Evolutionary conservation across 2,888 invertebrate species (phyloP).

Genomic region (Cordilura impudica): DNA sequence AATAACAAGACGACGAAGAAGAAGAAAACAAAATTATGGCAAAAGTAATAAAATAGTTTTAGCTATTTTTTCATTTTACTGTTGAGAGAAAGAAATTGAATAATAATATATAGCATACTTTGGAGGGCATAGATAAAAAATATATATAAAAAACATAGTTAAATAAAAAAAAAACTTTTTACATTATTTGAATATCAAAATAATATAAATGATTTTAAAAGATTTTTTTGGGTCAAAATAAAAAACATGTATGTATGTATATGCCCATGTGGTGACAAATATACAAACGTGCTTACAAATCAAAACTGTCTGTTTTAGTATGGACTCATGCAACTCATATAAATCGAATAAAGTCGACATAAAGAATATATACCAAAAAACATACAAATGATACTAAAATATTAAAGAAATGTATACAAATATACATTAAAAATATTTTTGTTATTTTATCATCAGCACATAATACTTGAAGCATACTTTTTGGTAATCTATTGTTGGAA

Average conservation of each 20-base stretch:
- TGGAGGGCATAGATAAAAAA: neutral
- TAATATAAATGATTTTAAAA: neutral
- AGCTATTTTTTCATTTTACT: constrained; percentile 31
- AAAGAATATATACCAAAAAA: neutral
- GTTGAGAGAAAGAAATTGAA: neutral
- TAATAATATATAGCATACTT: constrained; percentile 23
- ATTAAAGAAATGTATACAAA: neutral
- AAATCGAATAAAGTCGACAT: neutral
- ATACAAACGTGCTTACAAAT: neutral
- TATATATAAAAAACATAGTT: too few relatives aligned
- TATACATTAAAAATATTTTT: neutral
- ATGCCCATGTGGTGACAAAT: neutral
- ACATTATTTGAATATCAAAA: neutral
- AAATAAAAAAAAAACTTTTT: too few relatives aligned
- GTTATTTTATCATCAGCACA: neutral
- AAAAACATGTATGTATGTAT: neutral
- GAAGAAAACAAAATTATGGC: neutral
- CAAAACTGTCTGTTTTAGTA: neutral
- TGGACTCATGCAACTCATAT: neutral
- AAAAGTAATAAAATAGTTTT: constrained; percentile 37
- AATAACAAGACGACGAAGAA: neutral
- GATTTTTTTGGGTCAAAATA: neutral
- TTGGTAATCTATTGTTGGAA: neutral
- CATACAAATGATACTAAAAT: constrained; percentile 39
- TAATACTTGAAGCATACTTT: constrained; percentile 32